Evolutionary conservation across 2,888 invertebrate species (phyloP).

Genomic region (Drosophila planitibia): DNA sequence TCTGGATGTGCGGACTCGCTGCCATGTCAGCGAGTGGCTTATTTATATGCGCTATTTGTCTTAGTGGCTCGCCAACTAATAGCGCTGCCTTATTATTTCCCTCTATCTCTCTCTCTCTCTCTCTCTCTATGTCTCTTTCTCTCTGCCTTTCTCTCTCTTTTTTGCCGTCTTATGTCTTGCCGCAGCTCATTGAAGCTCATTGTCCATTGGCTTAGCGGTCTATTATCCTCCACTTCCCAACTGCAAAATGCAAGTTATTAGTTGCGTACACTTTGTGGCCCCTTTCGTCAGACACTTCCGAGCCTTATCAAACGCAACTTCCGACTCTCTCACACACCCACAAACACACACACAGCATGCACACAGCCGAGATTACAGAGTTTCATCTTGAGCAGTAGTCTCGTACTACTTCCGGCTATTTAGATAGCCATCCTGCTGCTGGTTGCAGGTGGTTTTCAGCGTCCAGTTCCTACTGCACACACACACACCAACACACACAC

Average conservation of each 20-base stretch:
- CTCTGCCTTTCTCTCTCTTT: slow-evolving; percentile 4
- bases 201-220: slow-evolving; percentile 55
- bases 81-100: slow-evolving; percentile 41
- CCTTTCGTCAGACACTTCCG: slow-evolving; percentile 58
- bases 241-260: slow-evolving; percentile 36
- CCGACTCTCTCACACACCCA: slow-evolving; percentile 37
- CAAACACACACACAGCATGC: background rate
- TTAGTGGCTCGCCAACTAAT: slow-evolving; percentile 71
- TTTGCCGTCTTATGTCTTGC: slow-evolving; percentile 30
- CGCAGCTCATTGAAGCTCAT: slow-evolving; percentile 52
- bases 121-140: background rate
- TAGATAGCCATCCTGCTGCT: slow-evolving; percentile 63
- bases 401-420: slow-evolving; percentile 67
- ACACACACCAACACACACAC: background rate
- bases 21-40: slow-evolving; percentile 56
- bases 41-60: slow-evolving; percentile 78
- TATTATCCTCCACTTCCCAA: slow-evolving; percentile 14
- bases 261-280: slow-evolving; percentile 35
- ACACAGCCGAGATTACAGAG: slow-evolving; percentile 46
- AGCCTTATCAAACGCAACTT: slow-evolving; percentile 68
- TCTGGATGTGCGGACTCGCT: background rate
- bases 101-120: background rate
- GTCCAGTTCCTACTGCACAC: slow-evolving; percentile 39
- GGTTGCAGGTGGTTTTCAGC: slow-evolving; percentile 58
- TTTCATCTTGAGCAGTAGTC: slow-evolving; percentile 43